phyloP scores from a whole-genome alignment of 2,888 invertebrate species.

The Oscheius onirici region DNA sequence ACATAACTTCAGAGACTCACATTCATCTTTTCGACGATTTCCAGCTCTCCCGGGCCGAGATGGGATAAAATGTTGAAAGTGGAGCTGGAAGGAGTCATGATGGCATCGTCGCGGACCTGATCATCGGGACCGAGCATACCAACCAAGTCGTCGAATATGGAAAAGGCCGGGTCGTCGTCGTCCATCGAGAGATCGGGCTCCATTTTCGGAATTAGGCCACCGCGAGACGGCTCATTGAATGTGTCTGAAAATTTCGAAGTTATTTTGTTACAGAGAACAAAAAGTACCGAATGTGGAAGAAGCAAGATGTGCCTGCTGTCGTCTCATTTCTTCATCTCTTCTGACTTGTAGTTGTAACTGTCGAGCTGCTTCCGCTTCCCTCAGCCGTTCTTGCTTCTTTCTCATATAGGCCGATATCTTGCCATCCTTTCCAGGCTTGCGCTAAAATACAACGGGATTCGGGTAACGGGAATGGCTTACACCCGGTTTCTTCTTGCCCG shows the following conservation, averaged over 20 bases:
- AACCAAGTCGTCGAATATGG: slow-evolving; percentile 3
- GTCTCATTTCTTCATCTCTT: slow-evolving; percentile 32
- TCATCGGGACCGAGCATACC: slow-evolving; percentile 19
- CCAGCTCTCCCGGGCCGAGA: slow-evolving; percentile 21
- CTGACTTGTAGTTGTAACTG: slow-evolving; percentile 9
- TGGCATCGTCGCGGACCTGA: slow-evolving; percentile 32
- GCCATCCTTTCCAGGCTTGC: slow-evolving; percentile 11
- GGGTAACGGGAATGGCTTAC: not conserved
- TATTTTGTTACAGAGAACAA: not conserved
- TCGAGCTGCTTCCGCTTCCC: slow-evolving; percentile 20
- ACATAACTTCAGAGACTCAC: not conserved
- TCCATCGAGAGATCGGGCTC: not conserved
- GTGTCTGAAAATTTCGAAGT: not conserved
- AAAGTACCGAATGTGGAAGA: not conserved
- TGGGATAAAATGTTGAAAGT: not conserved
- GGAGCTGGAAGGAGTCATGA: slow-evolving; percentile 10
- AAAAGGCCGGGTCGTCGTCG: slow-evolving; percentile 13
- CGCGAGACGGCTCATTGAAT: not conserved
- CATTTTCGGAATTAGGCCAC: not conserved
- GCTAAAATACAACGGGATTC: not conserved
- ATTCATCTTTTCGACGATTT: slow-evolving; percentile 42
- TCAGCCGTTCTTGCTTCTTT: slow-evolving; percentile 43
- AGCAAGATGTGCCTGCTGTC: not conserved
- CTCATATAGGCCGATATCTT: slow-evolving; percentile 48
- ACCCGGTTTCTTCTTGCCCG: not conserved